Base-by-base conservation (phyloP, 2,888 invertebrate species). In the Tipula lateralis region DNA sequence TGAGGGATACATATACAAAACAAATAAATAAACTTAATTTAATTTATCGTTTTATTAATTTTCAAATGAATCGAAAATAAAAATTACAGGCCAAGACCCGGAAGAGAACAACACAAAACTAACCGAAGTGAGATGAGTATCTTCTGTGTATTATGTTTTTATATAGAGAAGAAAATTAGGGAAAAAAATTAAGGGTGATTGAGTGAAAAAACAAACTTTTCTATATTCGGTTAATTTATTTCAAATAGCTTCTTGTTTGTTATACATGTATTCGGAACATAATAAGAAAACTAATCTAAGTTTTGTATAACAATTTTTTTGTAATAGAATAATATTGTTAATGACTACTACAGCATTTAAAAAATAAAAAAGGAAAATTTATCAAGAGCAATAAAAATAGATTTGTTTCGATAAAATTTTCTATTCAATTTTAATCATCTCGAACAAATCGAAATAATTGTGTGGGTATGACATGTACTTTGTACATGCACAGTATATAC, bases 221-320 rank as follows among this genome's bases (percentile, higher is more conserved):
- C 66, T 66, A 66, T 66, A 66, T 66, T 66, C 66, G 66, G 66
- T 66, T 66, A 66, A 66, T 66, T 66, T 66, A 66, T 66, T 66
- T 66, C 24, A 12, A 66, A 66, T 66, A 66, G 66, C 66, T 66
- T 66, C 66, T 66, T 66, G 24, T 66, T 66, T 66, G 66, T 50
- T 50, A 16, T 5, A 16, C 16, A 19, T 50, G 44, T 50, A 50
- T 16, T 19, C 19, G 4, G 6, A n/a, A 50, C 44, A 16, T n/a
- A 50, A 50, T 50, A 16, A 50, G 66, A 66, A 66, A 66, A 66
- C 66, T 66, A 66, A 66, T 66, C 66, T 66, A 66, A 66, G 66
- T 66, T 66, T 66, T 66, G 66, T 66, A 66, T 66, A 66, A 66
- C 66, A 66, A 24, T 66, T 66, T n/a, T n/a, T 39, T 66, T 66